Evolutionary conservation across 2,113 vertebrate species (phyloP).

Genomic region (Salvelinus sp.): DNA sequence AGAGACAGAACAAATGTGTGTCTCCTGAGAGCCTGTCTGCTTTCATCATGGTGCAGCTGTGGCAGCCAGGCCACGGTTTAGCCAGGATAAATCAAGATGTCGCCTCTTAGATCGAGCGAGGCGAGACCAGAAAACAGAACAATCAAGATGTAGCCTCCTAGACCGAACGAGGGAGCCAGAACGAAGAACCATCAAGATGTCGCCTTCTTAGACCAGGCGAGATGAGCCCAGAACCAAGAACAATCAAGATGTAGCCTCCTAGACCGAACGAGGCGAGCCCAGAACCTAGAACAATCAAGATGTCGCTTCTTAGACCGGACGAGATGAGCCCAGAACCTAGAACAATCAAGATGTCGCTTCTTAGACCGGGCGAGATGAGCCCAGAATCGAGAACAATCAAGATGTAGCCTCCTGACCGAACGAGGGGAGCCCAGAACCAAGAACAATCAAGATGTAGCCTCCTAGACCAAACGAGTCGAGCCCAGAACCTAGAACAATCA

Average conservation of each 20-base stretch:
- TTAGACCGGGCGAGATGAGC: constrained; percentile 21
- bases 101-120: background rate
- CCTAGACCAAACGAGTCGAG: constrained; percentile 16
- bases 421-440: constrained; percentile 1
- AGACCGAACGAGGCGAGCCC: background rate
- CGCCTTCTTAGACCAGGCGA: too few species aligned
- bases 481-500: background rate
- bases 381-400: background rate
- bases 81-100: constrained; percentile 14
- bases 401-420: constrained; percentile 18
- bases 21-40: constrained; percentile 20
- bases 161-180: background rate
- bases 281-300: constrained; percentile 46
- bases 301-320: too few species aligned
- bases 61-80: too few species aligned
- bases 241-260: too few species aligned
- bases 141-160: too few species aligned
- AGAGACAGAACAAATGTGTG: constrained; percentile 13
- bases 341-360: too few species aligned
- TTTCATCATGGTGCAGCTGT: constrained; percentile 25
- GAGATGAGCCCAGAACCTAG: background rate
- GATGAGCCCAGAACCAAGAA: too few species aligned
- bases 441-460: background rate
- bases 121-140: background rate
- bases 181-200: constrained; percentile 43